Evolutionary conservation across 2,113 vertebrate genomes (phyloP).

Genomic region (Plestiodon gilberti): DNA sequence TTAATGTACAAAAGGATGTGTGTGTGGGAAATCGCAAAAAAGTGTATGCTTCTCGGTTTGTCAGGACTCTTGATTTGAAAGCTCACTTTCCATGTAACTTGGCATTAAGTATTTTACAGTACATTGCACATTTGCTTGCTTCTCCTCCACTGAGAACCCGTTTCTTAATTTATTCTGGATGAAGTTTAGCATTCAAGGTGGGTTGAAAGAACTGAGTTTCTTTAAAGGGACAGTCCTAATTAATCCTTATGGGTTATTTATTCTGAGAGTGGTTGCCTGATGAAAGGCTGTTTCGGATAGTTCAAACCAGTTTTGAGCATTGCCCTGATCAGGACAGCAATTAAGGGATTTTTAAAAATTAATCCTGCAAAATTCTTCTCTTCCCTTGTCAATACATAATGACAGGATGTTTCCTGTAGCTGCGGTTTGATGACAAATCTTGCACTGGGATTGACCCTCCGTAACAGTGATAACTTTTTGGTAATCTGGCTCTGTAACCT

Average conservation of each 20-base stretch:
- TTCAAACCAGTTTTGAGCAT: not conserved
- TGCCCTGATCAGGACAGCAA: not conserved
- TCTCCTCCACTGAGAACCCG: not conserved
- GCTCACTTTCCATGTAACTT: not conserved
- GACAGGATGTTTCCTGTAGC: not conserved
- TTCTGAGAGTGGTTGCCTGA: not conserved
- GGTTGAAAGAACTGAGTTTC: not conserved
- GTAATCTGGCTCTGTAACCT: not conserved
- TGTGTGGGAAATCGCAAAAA: not conserved
- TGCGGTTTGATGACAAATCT: not conserved
- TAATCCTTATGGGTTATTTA: not conserved
- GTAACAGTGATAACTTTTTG: not conserved
- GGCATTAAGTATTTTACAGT: not conserved
- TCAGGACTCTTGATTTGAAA: not conserved
- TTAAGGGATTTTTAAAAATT: not conserved
- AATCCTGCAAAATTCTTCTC: not conserved
- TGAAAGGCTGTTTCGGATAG: not conserved
- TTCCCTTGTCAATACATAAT: not conserved
- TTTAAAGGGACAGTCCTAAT: not conserved
- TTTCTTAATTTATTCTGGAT: not conserved
- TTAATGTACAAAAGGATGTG: not conserved
- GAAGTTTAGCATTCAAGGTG: not conserved
- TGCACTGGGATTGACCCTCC: not conserved
- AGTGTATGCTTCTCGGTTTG: not conserved
- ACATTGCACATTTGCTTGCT: not conserved